phyloP scores from a whole-genome alignment of 2,888 invertebrate genomes.

The Oeneis ivallda region DNA sequence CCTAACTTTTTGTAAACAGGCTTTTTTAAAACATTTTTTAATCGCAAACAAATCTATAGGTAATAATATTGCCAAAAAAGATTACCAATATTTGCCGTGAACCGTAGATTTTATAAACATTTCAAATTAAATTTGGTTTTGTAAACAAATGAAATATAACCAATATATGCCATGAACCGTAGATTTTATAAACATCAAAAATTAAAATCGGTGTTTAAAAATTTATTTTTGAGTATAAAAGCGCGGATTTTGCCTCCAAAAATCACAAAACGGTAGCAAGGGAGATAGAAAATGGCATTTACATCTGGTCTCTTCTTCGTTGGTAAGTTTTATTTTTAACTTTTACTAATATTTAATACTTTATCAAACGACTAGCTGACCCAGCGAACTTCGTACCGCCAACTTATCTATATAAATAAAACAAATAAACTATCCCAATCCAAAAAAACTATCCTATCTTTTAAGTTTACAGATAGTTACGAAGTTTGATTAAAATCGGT shows the following conservation, averaged over 20 bases:
- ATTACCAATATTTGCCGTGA: slow-evolving; percentile 27
- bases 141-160: neutral
- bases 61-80: slow-evolving; percentile 5
- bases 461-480: no score
- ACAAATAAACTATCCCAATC: no score
- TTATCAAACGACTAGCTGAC: no score
- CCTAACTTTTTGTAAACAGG: neutral
- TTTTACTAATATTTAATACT: no score
- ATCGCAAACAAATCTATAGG: neutral
- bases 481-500: no score
- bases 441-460: no score
- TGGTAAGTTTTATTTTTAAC: slow-evolving; percentile 37
- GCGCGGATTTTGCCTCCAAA: neutral
- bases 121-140: slow-evolving; percentile 2
- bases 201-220: slow-evolving; percentile 4
- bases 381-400: no score
- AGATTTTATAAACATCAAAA: slow-evolving; percentile 23
- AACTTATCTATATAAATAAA: no score
- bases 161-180: slow-evolving; percentile 34
- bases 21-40: neutral
- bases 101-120: slow-evolving; percentile 32
- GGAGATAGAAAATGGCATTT: slow-evolving; percentile 29
- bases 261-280: slow-evolving; percentile 30
- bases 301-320: slow-evolving; percentile 23
- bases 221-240: slow-evolving; percentile 21